Conservation (phyloP, 35 echinoderm and acorn worm genomes). For the Apostichopus japonicus region DNA sequence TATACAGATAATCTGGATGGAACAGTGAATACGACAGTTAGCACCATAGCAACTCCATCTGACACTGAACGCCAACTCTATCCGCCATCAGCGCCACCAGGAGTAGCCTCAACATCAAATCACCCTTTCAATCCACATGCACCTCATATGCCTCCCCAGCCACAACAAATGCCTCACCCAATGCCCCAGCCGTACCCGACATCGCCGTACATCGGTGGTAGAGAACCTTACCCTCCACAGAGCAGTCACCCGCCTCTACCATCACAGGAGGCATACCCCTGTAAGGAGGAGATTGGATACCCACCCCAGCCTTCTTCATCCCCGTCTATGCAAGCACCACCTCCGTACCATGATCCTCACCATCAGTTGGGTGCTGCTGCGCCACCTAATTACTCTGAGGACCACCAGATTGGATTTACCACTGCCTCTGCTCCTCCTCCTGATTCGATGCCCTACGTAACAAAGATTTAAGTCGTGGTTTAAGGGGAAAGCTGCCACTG, state of each 20-base stretch:
- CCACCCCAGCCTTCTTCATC: neutral
- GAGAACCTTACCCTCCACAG: slow-evolving; percentile 12
- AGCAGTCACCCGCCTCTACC: neutral
- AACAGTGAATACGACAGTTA: slow-evolving; percentile 39
- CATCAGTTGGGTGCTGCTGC: neutral
- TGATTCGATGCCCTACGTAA: slow-evolving; percentile 4
- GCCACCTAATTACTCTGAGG: neutral
- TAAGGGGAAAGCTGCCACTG: neutral
- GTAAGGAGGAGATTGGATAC: neutral
- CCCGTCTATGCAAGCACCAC: slow-evolving; percentile 27
- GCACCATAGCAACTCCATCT: neutral
- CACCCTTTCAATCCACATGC: neutral
- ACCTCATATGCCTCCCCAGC: neutral
- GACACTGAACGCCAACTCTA: neutral
- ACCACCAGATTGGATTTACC: slow-evolving; percentile 11
- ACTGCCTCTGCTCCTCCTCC: neutral
- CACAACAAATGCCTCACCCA: slow-evolving; percentile 36
- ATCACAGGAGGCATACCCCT: neutral
- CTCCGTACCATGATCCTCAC: slow-evolving; percentile 22
- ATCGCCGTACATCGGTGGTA: neutral
- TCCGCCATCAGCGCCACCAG: neutral
- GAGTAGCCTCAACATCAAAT: slow-evolving; percentile 2
- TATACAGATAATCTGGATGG: slow-evolving; percentile 20
- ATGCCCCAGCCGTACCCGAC: neutral
- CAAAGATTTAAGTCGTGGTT: neutral